Evolutionary conservation across 2,113 vertebrate genomes (phyloP), one percentile per base, ranked within the genome.

Genomic region (Ploceus nigricollis): DNA sequence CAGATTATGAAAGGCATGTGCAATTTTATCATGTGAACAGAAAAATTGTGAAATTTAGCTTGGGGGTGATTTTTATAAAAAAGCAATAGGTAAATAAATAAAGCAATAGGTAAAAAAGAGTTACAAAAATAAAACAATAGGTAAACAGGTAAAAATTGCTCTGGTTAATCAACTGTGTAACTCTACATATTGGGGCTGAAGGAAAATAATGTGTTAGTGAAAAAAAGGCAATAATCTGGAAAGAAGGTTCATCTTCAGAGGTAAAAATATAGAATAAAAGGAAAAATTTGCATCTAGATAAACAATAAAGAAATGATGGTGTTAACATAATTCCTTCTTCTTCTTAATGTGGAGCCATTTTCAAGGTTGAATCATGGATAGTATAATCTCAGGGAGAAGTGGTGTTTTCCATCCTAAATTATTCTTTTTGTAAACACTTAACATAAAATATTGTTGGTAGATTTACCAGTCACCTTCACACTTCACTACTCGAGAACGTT

Each of bases 381-480:
- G 25, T 9, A 23, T 28, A 58, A 10, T 79, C 35, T 11, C 42
- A 35, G 24, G 39, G 23, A 72, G 19, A 73, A 90, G 6, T 42
- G 3, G 11, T 47, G 17, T 30, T 82, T 82, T 85, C 45, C 28
- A 51, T 44, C 27, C 27, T 76, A 65, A 94, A 88, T 61, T 58
- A 21, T 82, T 63, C 8, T 70, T 93, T 96, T 92, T 80, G n/a
- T 31, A 85, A 94, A 88, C 42, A 57, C 44, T 92, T 87, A 72
- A 78, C 25, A 51, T 77, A 76, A 93, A 83, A 94, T 80, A 80
- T 54, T 69, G 44, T 85, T 69, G 21, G 19, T 28, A 93, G 87
- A 82, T 90, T 90, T 93, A 77, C 63, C 82, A 89, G 39, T 92
- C 76, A 92, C 85, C 82, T 95, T 87, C 82, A 90, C 80, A 86